These are phyloP conservation scores for Troides helena DNA, from an alignment of 2,888 invertebrate genomes.

Conservation along the genomic window DNA sequence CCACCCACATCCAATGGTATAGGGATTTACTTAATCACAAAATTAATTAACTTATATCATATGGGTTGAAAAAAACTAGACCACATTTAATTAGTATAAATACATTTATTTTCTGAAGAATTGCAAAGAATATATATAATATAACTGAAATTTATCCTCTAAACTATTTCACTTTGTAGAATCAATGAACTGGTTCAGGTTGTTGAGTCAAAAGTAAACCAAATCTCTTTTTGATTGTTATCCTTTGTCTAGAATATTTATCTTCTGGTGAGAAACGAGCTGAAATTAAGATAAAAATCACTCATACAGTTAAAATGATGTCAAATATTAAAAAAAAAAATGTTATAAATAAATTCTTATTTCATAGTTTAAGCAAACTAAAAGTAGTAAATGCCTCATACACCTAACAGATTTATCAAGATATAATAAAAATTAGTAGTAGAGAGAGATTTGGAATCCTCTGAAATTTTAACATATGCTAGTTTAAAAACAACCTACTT, in stretches of 20 bases:
- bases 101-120: neutral
- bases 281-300: constrained; percentile 52
- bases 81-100: neutral
- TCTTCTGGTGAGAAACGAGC: constrained; percentile 98
- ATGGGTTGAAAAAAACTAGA: neutral
- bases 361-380: too few species aligned
- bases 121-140: neutral
- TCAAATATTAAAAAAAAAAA: neutral
- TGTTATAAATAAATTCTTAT: neutral
- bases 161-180: neutral
- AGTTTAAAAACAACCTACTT: too few species aligned
- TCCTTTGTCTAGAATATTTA: constrained; percentile 93
- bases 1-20: too few species aligned
- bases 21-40: too few species aligned
- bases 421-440: too few species aligned
- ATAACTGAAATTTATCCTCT: neutral
- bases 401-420: too few species aligned
- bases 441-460: too few species aligned
- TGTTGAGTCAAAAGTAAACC: constrained; percentile 92
- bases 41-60: too few species aligned
- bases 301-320: neutral
- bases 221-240: constrained; percentile 94
- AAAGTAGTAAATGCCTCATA: too few species aligned
- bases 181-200: constrained; percentile 84
- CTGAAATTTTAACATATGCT: too few species aligned